Base-by-base conservation (phyloP, 2,797 vertebrate genomes). In the Threskiornis aethiopicus region DNA sequence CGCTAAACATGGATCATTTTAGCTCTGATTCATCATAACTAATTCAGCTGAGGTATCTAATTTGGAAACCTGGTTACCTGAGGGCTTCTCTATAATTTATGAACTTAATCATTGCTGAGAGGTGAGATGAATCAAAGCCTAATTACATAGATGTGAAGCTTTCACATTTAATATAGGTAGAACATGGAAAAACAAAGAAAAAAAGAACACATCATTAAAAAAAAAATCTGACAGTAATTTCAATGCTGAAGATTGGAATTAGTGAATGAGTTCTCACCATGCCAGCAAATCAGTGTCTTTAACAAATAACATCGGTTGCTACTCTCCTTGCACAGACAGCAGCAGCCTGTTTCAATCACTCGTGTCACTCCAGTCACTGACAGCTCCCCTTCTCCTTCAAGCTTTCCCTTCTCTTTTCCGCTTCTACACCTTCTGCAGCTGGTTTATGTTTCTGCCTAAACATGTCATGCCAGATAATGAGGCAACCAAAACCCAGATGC, bases 21-120 rank as follows among this genome's bases (percentile, higher is more conserved):
- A 90, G 61, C 83, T 93, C 69, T 93, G 90, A 96, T 95, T 96
- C 93, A 79, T 94, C 86, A n/a, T 52, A 90, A 84, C 86, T 92
- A 93, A 79, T 90, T 90, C 92, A 92, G 47, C 80, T 70, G 73
- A 94, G 86, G 61, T 91, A 76, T 87, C 90, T 94, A 93, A 97
- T 97, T 92, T 90, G 58, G 54, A 37, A 94, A 95, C 77, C 86
- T 93, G 80, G 16, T 77, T 96, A 89, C 96, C 95, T 51, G 52
- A 58, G 62, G 92, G 54, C 93, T 51, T 89, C 42, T 96, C 28
- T 95, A 28, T 94, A 95, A 97, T 95, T 94, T 92, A 90, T 84
- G 80, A 96, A 84, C 35, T 69, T 93, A 90, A 82, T 93, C 84
- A 89, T 72, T 92, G 73, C 86, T 72, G 66, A 93, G 90, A 96